phyloP scores from a whole-genome alignment of 2,888 invertebrate genomes.

The Erebia palarica region DNA sequence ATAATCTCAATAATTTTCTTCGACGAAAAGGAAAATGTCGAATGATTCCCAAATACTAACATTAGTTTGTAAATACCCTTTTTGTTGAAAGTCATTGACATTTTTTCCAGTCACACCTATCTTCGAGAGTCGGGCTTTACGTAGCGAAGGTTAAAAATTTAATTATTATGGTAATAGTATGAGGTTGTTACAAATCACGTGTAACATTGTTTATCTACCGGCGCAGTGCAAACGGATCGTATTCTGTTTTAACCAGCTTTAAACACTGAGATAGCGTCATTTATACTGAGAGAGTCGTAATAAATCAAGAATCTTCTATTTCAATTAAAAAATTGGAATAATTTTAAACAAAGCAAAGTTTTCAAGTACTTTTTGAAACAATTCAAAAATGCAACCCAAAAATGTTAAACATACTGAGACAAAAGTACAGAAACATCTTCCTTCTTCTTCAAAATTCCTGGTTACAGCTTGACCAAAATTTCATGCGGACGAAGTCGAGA shows the following conservation, averaged over 20 bases:
- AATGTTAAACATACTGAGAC: not conserved
- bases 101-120: not conserved
- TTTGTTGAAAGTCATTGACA: not conserved
- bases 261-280: not conserved
- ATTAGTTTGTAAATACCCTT: not conserved
- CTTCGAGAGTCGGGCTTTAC: not conserved
- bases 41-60: not conserved
- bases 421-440: not conserved
- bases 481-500: not conserved
- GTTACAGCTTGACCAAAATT: not conserved
- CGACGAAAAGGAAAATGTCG: not conserved
- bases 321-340: not conserved
- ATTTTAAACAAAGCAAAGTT: not conserved
- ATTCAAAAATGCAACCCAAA: not conserved
- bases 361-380: too few relatives aligned
- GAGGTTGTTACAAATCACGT: not conserved
- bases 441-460: not conserved
- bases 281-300: too few relatives aligned
- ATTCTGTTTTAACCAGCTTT: not conserved
- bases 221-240: not conserved
- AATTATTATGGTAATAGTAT: conserved; percentile 6
- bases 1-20: not conserved
- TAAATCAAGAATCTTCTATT: not conserved
- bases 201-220: conserved; percentile 1
- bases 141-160: not conserved